Evolutionary conservation across 2,888 invertebrate species (phyloP), one percentile per base, ranked within the genome.

Genomic region (Drosophila hamatofila): DNA sequence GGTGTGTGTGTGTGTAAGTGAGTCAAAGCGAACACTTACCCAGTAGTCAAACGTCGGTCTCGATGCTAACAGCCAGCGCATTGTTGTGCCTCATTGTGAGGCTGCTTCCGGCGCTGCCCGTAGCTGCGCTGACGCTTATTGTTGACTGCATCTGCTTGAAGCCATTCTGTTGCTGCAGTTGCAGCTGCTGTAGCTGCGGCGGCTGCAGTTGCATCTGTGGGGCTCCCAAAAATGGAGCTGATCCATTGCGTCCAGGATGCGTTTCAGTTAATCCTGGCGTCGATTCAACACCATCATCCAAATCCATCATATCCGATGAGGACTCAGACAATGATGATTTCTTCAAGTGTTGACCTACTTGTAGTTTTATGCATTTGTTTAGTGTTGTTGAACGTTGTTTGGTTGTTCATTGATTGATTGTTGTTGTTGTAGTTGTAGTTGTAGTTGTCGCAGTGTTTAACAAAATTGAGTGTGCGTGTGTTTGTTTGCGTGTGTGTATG

Each of bases 41-140:
- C 95, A 95, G 95, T 96, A 96, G 97, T 97, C 97, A 97, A 96
- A 97, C 97, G 95, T 98, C 97, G 94, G 97, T 98, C 95, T 98
- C 97, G 94, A 96, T 96, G 94, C 97, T 96, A 94, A 97, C 96
- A 92, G 96, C 96, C 93, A 96, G 96, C 93, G 96, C 95, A 94
- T 96, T 96, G 94, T 96, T 96, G 94, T 96, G 96, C 94, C 96
- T 95, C 93, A 95, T 94, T 92, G 96, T 95, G 93, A 95, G 95
- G 94, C 95, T 96, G 92, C 95, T 93, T 82, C 93, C 92, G 78
- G 92, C 91, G 80, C 91, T 86, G 83, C 82, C 79, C 12, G 80
- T 78, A 68, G 87, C 75, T 48, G 80, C 76, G 58, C 61, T 80
- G 75, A 90, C 87, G 78, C 83, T 88, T 75, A 90, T 83, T 78